Evolutionary conservation across 2,797 vertebrate genomes (phyloP), one percentile per base, ranked within the genome.

Genomic region (Crocodylus rhombifer): DNA sequence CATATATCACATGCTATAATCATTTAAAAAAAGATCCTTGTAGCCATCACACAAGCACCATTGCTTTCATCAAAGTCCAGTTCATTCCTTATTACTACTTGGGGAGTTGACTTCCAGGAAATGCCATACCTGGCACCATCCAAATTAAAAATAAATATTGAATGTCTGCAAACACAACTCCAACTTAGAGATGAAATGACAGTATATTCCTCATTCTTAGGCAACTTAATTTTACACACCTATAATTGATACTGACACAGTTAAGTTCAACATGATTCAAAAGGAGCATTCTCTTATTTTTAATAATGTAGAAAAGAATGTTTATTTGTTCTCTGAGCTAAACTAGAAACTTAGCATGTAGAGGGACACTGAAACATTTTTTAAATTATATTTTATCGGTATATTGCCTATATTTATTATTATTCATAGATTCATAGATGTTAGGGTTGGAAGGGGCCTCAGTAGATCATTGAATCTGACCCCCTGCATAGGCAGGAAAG

Each of bases 101-200:
- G 20, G n/a, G 36, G 69, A 28, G 65, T 64, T 88, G 26, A 33
- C 90, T 97, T 97, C 76, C 84, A 93, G 86, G 86, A 93, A 93
- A 83, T 77, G 61, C 42, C 7, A 60, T 76, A 42, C 86, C 90
- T 91, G 83, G 56, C 33, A 73, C 63, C 94, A 65, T 57, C 78
- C 81, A 91, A 86, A 63, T 71, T 62, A 55, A 92, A 94, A 88
- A 63, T 18, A 91, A 92, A 74, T 75, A 78, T 76, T 55, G 51
- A 93, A 58, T 4, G 14, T 1, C 36, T 90, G 42, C 88, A 86
- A 86, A 77, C 20, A 6, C 26, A 87, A 90, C 21, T 88, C 62
- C 61, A 60, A 65, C 90, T 92, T 94, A 2, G 71, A 82, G 81
- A 76, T 79, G 75, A 97, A 94, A 77, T n/a, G 16, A 56, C 9